These are phyloP conservation scores for Sturmia bella DNA, from an alignment of 2,888 invertebrate genomes.

Conservation along the genomic window DNA sequence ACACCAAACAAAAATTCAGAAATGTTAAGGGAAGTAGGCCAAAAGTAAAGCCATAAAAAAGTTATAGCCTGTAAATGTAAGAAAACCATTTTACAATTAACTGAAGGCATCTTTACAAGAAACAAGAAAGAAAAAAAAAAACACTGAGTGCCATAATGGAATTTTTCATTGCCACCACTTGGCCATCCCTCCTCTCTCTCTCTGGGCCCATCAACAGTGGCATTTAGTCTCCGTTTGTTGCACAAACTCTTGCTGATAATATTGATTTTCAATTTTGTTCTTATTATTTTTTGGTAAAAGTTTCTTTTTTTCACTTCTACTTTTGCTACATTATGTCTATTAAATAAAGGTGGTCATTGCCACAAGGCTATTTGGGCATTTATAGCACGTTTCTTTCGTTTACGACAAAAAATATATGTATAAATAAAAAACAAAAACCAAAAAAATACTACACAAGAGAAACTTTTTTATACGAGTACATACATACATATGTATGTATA, in stretches of 20 bases:
- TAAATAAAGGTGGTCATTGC: conserved; percentile 20
- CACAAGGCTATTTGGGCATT: conserved; percentile 28
- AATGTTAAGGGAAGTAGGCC: not conserved
- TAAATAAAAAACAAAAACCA: not conserved
- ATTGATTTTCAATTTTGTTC: conserved; percentile 27
- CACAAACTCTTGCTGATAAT: conserved; percentile 3
- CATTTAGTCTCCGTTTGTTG: not conserved
- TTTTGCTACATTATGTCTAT: conserved; percentile 12
- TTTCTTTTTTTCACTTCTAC: not conserved
- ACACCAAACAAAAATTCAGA: not conserved
- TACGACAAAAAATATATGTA: not conserved
- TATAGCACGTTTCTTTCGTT: conserved; percentile 21
- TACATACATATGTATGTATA: too few species aligned
- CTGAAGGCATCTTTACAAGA: too few species aligned
- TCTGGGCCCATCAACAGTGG: not conserved
- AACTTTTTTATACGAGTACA: too few species aligned
- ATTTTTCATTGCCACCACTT: not conserved
- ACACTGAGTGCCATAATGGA: too few species aligned
- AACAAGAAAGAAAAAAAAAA: too few species aligned
- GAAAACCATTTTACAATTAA: too few species aligned
- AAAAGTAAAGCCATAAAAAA: too few species aligned
- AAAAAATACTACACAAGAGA: too few species aligned
- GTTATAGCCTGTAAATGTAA: too few species aligned
- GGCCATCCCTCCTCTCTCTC: conserved; percentile 7
- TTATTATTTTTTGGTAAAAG: not conserved